phyloP scores from a whole-genome alignment of 1,140 invertebrate genomes.

The Aphis gossypii region DNA sequence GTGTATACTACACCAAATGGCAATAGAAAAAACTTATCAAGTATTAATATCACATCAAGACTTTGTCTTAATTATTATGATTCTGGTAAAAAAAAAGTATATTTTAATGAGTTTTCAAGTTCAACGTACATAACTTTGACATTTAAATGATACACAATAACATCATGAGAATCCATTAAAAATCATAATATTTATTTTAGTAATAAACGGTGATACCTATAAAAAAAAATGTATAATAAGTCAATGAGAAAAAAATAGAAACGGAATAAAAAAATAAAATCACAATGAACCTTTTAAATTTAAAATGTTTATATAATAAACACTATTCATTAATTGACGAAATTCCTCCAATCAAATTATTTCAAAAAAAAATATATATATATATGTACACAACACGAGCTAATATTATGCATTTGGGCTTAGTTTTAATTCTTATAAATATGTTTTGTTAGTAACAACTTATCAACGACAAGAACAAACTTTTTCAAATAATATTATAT shows the following conservation, averaged over 20 bases:
- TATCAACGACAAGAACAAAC: background rate
- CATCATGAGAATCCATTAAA: background rate
- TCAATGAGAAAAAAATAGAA: background rate
- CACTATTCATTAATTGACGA: background rate
- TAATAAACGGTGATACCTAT: background rate
- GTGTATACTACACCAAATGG: background rate
- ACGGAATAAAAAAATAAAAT: background rate
- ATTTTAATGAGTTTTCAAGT: background rate
- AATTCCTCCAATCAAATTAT: background rate
- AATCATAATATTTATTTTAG: background rate
- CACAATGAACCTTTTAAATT: constrained; percentile 2
- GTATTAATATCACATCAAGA: background rate
- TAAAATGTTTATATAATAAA: background rate
- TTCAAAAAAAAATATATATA: background rate
- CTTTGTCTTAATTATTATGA: background rate
- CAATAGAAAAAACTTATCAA: background rate
- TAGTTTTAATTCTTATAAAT: background rate
- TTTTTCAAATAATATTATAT: background rate
- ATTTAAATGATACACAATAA: background rate
- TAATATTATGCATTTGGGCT: background rate
- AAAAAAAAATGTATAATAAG: background rate
- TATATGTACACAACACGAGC: background rate
- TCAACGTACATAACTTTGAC: background rate
- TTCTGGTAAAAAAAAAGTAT: background rate
- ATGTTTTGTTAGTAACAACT: background rate